Evolutionary conservation across 2,888 invertebrate species (phyloP).

Genomic region (Octonoba sinensis): DNA sequence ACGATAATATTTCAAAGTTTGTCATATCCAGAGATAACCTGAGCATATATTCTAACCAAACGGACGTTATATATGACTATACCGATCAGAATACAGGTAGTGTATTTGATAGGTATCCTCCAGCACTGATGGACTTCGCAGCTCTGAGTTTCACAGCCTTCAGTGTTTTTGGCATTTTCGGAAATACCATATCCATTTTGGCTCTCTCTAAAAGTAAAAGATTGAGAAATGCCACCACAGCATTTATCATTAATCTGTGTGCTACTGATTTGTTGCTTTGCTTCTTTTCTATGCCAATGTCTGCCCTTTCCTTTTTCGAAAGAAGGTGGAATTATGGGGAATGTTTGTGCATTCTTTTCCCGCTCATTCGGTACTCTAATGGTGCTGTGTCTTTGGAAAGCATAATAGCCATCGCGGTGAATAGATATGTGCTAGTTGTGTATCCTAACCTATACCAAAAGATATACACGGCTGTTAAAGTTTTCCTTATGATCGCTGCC

Average conservation of each 20-base stretch:
- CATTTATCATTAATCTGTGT: constrained; percentile 87
- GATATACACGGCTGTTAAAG: constrained; percentile 79
- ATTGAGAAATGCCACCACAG: constrained; percentile 86
- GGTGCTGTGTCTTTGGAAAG: constrained; percentile 88
- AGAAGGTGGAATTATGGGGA: constrained; percentile 86
- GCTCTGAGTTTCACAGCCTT: constrained; percentile 84
- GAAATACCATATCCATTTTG: constrained; percentile 85
- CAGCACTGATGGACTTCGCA: constrained; percentile 79
- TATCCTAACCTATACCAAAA: constrained; percentile 34
- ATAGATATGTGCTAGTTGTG: constrained; percentile 77
- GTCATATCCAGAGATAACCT: too few species aligned
- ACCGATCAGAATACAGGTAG: too few species aligned
- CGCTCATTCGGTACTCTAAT: constrained; percentile 90
- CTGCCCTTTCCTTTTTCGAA: constrained; percentile 82
- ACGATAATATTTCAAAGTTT: too few species aligned
- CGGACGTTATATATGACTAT: background rate
- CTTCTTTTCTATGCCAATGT: constrained; percentile 85
- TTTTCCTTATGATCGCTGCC: constrained; percentile 82
- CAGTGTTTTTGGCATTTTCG: constrained; percentile 82
- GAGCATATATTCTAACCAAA: too few species aligned
- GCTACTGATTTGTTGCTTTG: constrained; percentile 89
- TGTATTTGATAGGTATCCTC: constrained; percentile 79
- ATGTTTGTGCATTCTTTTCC: constrained; percentile 84
- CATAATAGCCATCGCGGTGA: constrained; percentile 90
- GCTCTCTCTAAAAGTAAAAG: constrained; percentile 85